Conservation (phyloP, 2,113 vertebrate species). For the Lepus europaeus region DNA sequence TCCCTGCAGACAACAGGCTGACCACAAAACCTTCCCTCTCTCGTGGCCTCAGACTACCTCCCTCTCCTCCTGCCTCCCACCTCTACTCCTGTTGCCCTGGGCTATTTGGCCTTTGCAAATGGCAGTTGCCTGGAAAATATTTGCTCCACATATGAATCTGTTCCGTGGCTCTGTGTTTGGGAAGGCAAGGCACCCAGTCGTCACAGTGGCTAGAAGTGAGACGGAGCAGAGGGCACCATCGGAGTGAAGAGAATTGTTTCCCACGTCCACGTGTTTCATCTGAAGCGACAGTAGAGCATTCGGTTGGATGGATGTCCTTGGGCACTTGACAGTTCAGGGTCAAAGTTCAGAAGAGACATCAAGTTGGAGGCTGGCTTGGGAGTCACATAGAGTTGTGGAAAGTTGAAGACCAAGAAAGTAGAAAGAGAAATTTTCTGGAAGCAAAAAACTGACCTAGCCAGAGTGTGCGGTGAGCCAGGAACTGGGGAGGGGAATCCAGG, state of each 20-base stretch:
- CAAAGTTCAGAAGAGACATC: not conserved
- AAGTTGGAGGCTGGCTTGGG: not conserved
- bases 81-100: not conserved
- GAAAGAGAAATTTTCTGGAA: slow-evolving; percentile 8
- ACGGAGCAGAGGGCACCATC: not conserved
- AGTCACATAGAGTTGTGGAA: not conserved
- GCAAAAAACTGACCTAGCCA: not conserved
- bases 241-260: slow-evolving; percentile 49
- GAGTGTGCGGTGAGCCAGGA: not conserved
- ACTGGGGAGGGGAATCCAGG: not conserved
- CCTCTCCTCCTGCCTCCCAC: not conserved
- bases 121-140: not conserved
- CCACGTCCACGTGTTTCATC: not conserved
- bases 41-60: not conserved
- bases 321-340: not conserved
- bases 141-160: not conserved
- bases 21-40: not conserved
- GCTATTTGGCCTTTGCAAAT: not conserved
- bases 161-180: not conserved
- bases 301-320: not conserved
- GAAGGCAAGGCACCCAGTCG: not conserved
- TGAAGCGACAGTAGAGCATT: not conserved
- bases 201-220: slow-evolving; percentile 38
- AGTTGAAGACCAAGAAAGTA: not conserved
- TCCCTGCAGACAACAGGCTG: not conserved